These are phyloP conservation scores for Eristalis tenax DNA, from an alignment of 2,888 invertebrate genomes.

Conservation along the genomic window DNA sequence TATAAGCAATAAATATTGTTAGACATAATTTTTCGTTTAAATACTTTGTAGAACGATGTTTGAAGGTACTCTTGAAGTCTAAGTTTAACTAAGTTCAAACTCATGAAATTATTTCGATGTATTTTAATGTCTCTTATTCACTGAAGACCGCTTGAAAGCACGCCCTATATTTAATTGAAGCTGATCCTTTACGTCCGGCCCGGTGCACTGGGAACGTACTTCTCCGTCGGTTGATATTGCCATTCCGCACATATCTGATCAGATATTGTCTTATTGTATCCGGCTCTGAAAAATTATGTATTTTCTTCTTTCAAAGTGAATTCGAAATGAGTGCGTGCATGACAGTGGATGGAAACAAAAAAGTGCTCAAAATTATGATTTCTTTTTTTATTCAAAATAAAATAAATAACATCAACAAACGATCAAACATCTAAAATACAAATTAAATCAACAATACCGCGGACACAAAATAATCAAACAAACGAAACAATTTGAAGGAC, in stretches of 20 bases:
- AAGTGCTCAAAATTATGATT: conserved; percentile 1
- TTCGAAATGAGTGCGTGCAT: neutral
- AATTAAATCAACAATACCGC: neutral
- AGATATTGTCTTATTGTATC: conserved; percentile 84
- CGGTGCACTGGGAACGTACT: conserved; percentile 83
- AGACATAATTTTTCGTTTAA: neutral
- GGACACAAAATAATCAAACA: neutral
- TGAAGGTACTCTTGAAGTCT: conserved; percentile 29
- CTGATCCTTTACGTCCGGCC: conserved; percentile 73
- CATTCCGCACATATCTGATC: conserved; percentile 84
- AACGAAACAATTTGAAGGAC: neutral
- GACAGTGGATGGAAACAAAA: neutral
- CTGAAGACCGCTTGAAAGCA: conserved; percentile 58
- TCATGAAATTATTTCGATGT: conserved; percentile 23
- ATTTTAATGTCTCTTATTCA: neutral
- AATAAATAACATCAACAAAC: conserved; percentile 2
- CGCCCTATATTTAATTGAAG: neutral
- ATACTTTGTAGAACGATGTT: neutral
- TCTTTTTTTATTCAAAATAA: neutral
- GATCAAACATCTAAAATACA: conserved; percentile 4
- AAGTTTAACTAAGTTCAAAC: conserved; percentile 14
- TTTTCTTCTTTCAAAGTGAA: neutral
- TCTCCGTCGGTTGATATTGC: conserved; percentile 85
- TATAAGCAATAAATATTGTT: conserved; percentile 18
- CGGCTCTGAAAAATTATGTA: conserved; percentile 81